Evolutionary conservation across 1,140 invertebrate genomes (phyloP).

Genomic region (Caenorhabditis briggsae): DNA sequence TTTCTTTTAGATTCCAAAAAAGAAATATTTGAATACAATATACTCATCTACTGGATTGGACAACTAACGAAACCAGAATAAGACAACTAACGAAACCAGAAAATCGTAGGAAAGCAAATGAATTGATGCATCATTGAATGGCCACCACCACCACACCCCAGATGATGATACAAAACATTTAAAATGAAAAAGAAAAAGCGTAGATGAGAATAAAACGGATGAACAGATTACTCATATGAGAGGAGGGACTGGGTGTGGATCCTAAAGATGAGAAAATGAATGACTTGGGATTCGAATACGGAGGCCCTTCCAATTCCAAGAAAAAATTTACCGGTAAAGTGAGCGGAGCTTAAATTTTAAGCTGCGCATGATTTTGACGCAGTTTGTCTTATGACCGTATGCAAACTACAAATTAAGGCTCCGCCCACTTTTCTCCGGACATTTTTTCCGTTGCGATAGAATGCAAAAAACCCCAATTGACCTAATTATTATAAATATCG

Average conservation of each 20-base stretch:
- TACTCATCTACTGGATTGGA: too few species aligned
- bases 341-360: too few species aligned
- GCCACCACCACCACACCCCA: constrained; percentile 9
- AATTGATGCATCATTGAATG: constrained; percentile 41
- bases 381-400: too few species aligned
- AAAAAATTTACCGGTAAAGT: too few species aligned
- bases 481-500: not conserved
- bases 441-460: too few species aligned
- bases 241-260: constrained; percentile 10
- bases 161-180: constrained; percentile 19
- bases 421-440: too few species aligned
- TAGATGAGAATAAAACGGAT: constrained; percentile 23
- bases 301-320: not conserved
- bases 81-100: not conserved
- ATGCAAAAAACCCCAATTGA: too few species aligned
- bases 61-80: too few species aligned
- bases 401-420: too few species aligned
- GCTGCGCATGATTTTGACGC: too few species aligned
- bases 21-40: too few species aligned
- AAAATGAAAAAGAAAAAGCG: not conserved
- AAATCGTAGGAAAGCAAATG: not conserved
- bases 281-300: not conserved
- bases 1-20: too few species aligned
- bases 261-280: not conserved
- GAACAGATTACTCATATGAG: not conserved